These are phyloP conservation scores for Gila orcuttii DNA, from an alignment of 2,113 vertebrate genomes.

Conservation along the genomic window DNA sequence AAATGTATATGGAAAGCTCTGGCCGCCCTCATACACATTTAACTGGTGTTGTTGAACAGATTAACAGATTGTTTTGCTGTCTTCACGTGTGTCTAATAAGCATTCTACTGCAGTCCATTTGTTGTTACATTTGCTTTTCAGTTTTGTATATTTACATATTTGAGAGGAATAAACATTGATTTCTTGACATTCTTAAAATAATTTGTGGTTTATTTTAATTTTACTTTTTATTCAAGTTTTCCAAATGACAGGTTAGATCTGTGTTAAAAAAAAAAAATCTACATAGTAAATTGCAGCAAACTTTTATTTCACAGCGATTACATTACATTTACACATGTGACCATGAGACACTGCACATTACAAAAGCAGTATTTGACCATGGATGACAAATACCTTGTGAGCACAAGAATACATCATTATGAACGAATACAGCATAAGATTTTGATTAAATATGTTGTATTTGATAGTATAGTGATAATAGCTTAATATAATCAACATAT, in stretches of 20 bases:
- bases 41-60: neutral
- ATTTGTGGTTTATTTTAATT: neutral
- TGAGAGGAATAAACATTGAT: constrained; percentile 70
- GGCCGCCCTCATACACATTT: neutral
- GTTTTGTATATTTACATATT: constrained; percentile 68
- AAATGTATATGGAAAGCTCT: neutral
- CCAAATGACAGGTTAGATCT: neutral
- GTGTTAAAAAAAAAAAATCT: neutral
- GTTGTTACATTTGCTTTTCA: constrained; percentile 55
- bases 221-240: neutral
- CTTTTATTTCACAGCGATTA: neutral
- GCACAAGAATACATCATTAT: neutral
- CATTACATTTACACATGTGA: neutral
- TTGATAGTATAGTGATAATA: neutral
- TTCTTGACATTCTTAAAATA: constrained; percentile 63
- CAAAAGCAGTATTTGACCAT: constrained; percentile 3
- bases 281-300: neutral
- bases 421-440: neutral
- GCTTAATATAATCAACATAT: neutral
- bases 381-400: neutral
- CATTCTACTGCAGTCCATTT: constrained; percentile 28
- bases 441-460: neutral
- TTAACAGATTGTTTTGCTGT: constrained; percentile 8
- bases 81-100: neutral
- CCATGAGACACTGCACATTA: constrained; percentile 4